These are phyloP conservation scores for Stichopus horrens DNA, from an alignment of 53 echinoderm and acorn worm species.

Conservation along the genomic window DNA sequence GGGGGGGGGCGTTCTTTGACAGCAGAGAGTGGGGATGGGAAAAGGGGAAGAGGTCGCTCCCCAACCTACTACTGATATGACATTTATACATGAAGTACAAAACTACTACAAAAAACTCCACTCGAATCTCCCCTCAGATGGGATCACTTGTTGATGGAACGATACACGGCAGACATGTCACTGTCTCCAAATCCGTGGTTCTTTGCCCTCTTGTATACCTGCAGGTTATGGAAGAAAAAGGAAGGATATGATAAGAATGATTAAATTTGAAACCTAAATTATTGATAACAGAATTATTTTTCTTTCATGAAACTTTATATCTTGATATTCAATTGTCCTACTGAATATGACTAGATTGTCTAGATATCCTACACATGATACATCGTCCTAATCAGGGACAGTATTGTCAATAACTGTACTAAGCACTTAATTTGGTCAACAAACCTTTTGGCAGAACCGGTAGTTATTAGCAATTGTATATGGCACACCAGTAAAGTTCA, in stretches of 20 bases:
- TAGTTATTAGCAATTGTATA: too few relatives aligned
- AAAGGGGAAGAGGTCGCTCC: background rate
- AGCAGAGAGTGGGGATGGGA: background rate
- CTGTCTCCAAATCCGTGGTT: slow-evolving; percentile 83
- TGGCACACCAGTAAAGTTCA: too few relatives aligned
- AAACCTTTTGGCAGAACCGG: too few relatives aligned
- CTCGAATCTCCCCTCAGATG: background rate
- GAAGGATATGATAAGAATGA: background rate
- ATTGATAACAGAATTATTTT: too few relatives aligned
- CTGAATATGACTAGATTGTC: too few relatives aligned
- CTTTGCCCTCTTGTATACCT: slow-evolving; percentile 92
- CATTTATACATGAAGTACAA: slow-evolving; percentile 55
- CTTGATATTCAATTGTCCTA: too few relatives aligned
- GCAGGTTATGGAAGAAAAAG: slow-evolving; percentile 10
- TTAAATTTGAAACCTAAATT: background rate
- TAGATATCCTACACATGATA: too few relatives aligned
- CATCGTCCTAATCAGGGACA: too few relatives aligned
- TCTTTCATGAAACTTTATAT: too few relatives aligned
- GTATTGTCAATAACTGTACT: too few relatives aligned
- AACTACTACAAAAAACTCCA: slow-evolving; percentile 32
- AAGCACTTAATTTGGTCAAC: too few relatives aligned
- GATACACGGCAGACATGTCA: slow-evolving; percentile 92
- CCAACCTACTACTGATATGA: slow-evolving; percentile 15
- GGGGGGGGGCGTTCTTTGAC: too few relatives aligned
- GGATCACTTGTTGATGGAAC: slow-evolving; percentile 75